Evolutionary conservation across 2,888 invertebrate species (phyloP), one percentile per base, ranked within the genome.

Genomic region (Formica aserva): DNA sequence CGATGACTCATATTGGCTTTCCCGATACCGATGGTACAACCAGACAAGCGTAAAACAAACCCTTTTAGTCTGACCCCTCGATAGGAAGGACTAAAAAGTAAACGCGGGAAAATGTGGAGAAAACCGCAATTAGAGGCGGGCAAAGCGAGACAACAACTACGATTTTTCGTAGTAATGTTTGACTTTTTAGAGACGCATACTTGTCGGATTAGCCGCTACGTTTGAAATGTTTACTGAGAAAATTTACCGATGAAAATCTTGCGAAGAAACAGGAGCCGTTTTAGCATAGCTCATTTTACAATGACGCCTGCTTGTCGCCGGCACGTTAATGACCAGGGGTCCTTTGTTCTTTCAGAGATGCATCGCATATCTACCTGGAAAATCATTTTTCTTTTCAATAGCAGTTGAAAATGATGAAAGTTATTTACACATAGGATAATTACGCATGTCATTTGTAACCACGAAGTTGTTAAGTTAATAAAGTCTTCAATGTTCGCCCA

Each of bases 101-200:
- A 55, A 71, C 0, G 35, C 55, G 6, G 52, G 8, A 52, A 72
- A 48, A 66, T 38, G 9, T 55, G 65, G 60, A 22, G 65, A 77
- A 78, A 88, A 88, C 52, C 84, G 87, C 90, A 92, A 91, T 92
- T 92, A 91, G 45, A 15, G 89, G 83, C 89, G 88, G 83, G 89
- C 84, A 52, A 60, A 11, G 4, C 77, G 41, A 48, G 62, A 35
- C 65, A 26, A 66, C 82, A 13, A 67, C 48, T 32, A 38, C 71
- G 38, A 86, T 85, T 91, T 35, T 35, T n/a, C 90, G 90, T 89
- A 55, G 88, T 90, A 92, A 90, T 92, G 88, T 92, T 91, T 92
- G 88, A 48, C 15, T 48, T 48, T 48, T 48, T 4, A 48, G 6
- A 48, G 13, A 8, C 18, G 18, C 18, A 45, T 45, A 18, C 11